Evolutionary conservation across 2,888 invertebrate genomes (phyloP), one percentile per base, ranked within the genome.

Genomic region (Chloroclystis v-ata): DNA sequence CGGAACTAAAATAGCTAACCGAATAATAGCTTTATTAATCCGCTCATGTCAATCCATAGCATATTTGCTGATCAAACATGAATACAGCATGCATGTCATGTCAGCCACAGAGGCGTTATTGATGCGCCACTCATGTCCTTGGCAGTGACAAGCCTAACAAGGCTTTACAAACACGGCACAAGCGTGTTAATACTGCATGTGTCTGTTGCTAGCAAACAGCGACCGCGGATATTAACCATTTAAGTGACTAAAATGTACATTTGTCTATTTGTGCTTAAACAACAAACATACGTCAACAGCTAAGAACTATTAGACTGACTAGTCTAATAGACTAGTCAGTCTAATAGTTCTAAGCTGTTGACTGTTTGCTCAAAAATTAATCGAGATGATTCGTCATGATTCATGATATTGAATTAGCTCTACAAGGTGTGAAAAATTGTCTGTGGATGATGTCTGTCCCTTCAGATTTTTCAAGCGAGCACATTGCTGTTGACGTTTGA

Each of bases 401-500:
- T 20, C 20, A 20, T 20, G 5, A 4, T 20, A 20, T 20, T 20
- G 3, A 20, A 20, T n/a, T n/a, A n/a, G n/a, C n/a, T n/a, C n/a
- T n/a, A n/a, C n/a, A n/a, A n/a, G n/a, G n/a, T n/a, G n/a, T n/a
- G n/a, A n/a, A n/a, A n/a, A n/a, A n/a, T n/a, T n/a, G n/a, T n/a
- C n/a, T n/a, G n/a, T n/a, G n/a, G n/a, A n/a, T n/a, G n/a, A n/a
- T n/a, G n/a, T n/a, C n/a, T n/a, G n/a, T 33, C 28, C 13, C 41
- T 14, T 26, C 28, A 9, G 32, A 44, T 32, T 38, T 33, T 43
- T 28, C 8, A n/a, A 28, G n/a, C 10, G 33, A 16, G 39, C 25
- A 28, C 28, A 25, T 32, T 25, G 32, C 32, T 7, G 43, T 61
- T 72, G 75, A 72, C 73, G 72, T 76, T 74, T 79, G 76, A 78